Evolutionary conservation across 2,797 vertebrate genomes (phyloP), one percentile per base, ranked within the genome.

Genomic region (Cuculus canorus): DNA sequence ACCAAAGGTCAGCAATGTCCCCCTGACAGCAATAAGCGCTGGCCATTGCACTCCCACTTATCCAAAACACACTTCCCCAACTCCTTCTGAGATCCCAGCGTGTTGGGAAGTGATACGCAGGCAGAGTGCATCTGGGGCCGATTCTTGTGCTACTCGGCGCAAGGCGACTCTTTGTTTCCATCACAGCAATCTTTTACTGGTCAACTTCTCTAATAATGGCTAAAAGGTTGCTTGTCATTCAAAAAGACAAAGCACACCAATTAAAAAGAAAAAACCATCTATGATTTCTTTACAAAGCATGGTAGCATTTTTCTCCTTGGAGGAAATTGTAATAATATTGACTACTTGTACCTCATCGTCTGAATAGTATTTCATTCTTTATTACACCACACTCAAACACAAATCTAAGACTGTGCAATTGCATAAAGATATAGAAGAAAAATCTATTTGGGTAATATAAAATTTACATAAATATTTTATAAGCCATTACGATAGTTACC

Each of bases 21-120:
- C 88, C 91, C 88, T 90, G 95, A 79, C 94, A 95, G 95, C 96
- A 94, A 94, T 94, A 86, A 96, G 91, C 86, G 24, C 84, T 69
- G 87, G 94, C 73, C 95, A 95, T 95, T 96, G 97, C 94, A 96
- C 95, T 90, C 94, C 93, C 95, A 95, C 96, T 95, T 96, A 96
- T 57, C 94, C 92, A 73, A 94, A 96, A 95, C 95, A 96, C 53
- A 25, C 78, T 64, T 70, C 71, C 76, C 92, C 86, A 57, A 6
- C 66, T 8, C 76, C 89, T 53, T 35, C 61, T 3, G 59, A 47
- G 82, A 72, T 9, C 94, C 59, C 92, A 30, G 79, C 30, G 4
- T 43, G 72, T 2, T 27, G 72, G 57, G 80, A 82, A 93, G 56
- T 11, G 63, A 83, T 89, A 45, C 4, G 5, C 56, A 24, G 77